Evolutionary conservation across 1,140 invertebrate genomes (phyloP), one percentile per base, ranked within the genome.

Genomic region (Eulimnadia texana): DNA sequence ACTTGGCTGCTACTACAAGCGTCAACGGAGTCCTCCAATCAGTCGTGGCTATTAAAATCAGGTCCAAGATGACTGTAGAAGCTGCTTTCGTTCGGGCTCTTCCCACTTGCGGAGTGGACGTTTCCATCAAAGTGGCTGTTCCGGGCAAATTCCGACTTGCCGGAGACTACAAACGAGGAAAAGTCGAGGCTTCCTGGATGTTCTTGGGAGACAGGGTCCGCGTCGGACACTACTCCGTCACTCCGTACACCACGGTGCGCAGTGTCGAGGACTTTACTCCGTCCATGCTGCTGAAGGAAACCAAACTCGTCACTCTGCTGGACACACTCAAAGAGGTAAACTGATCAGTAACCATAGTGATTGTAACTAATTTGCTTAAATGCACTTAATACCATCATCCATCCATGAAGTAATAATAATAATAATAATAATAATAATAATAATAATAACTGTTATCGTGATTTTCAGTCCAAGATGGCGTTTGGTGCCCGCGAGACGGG

Each of bases 261-360:
- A 61, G 53, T 20, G 11, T 61, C n/a, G 53, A 51, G 20, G 60
- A 61, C 33, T 61, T 52, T 51, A 61, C 60, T 13, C 60, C 60
- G 10, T 29, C 53, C 20, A n/a, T 61, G 28, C 23, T 54, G 9
- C 51, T 54, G 9, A 20, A 28, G 16, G 60, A 61, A 54, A 61
- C 60, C 19, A 61, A 61, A 24, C 50, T 51, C 3, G 25, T 61
- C 20, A 42, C 50, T 19, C 53, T 61, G 10, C 29, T 61, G 3
- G 28, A 54, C 27, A 61, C 19, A 20, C 50, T 51, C 10, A 58
- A 25, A 58, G 55, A 58, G 29, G 55, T 58, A 58, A 28, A n/a
- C n/a, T n/a, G n/a, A n/a, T n/a, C n/a, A n/a, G n/a, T n/a, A n/a
- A n/a, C 2, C 20, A 24, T 22, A 33, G 29, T 24, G 23, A 22